Evolutionary conservation across 2,113 vertebrate species (phyloP).

Genomic region (Bostrychus sinensis): DNA sequence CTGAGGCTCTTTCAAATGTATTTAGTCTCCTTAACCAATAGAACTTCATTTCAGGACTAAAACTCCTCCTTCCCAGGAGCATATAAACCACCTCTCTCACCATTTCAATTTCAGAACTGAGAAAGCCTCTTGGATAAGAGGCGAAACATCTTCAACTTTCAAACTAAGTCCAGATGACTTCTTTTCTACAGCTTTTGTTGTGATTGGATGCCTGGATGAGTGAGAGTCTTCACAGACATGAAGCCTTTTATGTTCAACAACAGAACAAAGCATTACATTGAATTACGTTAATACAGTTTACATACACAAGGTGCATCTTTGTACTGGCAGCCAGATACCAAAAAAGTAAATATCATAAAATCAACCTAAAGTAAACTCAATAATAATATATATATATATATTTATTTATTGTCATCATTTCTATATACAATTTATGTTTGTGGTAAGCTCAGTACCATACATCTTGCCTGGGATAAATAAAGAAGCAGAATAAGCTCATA

Average conservation of each 20-base stretch:
- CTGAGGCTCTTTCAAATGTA: too few relatives aligned
- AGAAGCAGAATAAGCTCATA: constrained; percentile 14
- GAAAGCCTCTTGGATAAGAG: too few relatives aligned
- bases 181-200: too few relatives aligned
- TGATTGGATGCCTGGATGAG: too few relatives aligned
- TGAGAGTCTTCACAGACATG: too few relatives aligned
- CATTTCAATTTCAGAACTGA: too few relatives aligned
- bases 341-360: background rate
- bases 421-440: constrained; percentile 5
- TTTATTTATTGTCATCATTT: background rate
- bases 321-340: constrained; percentile 36
- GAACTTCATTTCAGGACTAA: too few relatives aligned
- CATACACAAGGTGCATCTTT: constrained; percentile 48
- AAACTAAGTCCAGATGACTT: too few relatives aligned
- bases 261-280: constrained; percentile 30
- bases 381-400: background rate
- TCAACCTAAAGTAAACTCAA: background rate
- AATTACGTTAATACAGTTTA: constrained; percentile 49
- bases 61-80: too few relatives aligned
- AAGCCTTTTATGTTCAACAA: constrained; percentile 49
- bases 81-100: too few relatives aligned
- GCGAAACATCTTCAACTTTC: too few relatives aligned
- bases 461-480: background rate
- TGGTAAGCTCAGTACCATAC: constrained; percentile 7
- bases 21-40: too few relatives aligned